phyloP scores from a whole-genome alignment of 2,888 invertebrate species.

The Cryptosula pallasiana region DNA sequence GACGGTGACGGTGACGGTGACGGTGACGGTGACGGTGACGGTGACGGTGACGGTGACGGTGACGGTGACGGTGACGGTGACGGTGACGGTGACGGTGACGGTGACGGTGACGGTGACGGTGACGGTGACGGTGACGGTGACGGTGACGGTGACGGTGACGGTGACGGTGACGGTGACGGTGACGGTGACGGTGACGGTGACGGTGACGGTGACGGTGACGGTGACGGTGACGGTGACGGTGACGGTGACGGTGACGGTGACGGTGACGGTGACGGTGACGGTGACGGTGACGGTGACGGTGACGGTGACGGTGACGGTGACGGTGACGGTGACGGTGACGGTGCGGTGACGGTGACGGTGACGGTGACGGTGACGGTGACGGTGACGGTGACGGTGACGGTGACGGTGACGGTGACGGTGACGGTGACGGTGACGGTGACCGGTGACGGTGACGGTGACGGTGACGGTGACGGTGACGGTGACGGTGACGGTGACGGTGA shows the following conservation, averaged over 20 bases:
- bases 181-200: conserved; percentile 10
- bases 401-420: conserved; percentile 10
- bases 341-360: conserved; percentile 10
- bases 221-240: conserved; percentile 10
- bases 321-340: no score
- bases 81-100: conserved; percentile 10
- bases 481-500: no score
- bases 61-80: no score
- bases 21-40: conserved; percentile 10
- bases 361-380: conserved; percentile 10
- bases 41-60: conserved; percentile 10
- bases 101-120: conserved; percentile 2
- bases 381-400: conserved; percentile 10
- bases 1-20: conserved; percentile 10
- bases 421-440: conserved; percentile 10
- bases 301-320: no score
- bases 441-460: background rate
- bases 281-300: conserved; percentile 10
- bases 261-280: conserved; percentile 10
- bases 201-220: conserved; percentile 10
- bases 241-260: no score
- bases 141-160: conserved; percentile 10
- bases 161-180: conserved; percentile 10
- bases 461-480: background rate
- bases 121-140: conserved; percentile 10